These are phyloP conservation scores for Myotis yumanensis DNA, from an alignment of 2,113 vertebrate genomes.

Conservation along the genomic window DNA sequence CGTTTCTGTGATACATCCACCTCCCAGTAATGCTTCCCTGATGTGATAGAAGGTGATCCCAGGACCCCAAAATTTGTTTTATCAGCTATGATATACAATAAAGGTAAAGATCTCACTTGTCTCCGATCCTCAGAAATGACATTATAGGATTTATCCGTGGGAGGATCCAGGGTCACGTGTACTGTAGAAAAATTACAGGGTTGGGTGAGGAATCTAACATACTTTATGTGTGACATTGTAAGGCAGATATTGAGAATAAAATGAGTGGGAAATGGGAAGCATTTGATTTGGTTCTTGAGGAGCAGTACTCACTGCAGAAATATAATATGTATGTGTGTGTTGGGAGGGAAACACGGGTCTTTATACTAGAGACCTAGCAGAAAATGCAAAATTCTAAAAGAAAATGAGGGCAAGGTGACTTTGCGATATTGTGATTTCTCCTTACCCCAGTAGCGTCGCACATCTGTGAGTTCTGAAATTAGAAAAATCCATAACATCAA, in stretches of 20 bases:
- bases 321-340: neutral
- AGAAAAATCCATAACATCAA: neutral
- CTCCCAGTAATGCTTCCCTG: slow-evolving; percentile 51
- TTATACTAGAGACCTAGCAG: neutral
- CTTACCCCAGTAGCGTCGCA: neutral
- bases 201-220: neutral
- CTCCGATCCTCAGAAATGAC: neutral
- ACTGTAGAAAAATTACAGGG: neutral
- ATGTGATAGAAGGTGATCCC: neutral
- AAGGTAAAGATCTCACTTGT: neutral
- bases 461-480: neutral
- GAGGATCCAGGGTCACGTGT: rapidly evolving
- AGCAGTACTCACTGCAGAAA: neutral
- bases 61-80: neutral
- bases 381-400: neutral
- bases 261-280: neutral
- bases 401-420: neutral
- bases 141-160: rapidly evolving
- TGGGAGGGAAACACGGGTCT: neutral
- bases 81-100: too few relatives aligned
- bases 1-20: neutral
- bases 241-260: neutral
- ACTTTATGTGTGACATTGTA: neutral
- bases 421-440: neutral
- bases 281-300: neutral